Conservation (phyloP, 2,888 invertebrate genomes). For the Vandiemenella viatica region DNA sequence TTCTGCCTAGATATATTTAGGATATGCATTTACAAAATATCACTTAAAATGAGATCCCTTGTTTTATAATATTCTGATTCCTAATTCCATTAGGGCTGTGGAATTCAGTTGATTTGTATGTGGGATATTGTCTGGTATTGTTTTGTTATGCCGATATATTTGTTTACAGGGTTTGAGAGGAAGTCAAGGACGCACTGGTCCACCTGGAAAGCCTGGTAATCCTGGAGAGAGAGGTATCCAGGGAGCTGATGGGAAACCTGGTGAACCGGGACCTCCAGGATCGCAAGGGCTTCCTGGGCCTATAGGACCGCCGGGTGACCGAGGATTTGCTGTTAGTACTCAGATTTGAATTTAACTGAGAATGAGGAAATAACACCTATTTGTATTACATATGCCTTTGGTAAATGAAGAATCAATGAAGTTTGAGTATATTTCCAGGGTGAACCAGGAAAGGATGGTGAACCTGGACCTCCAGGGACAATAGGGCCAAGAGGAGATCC, state of each 20-base stretch:
- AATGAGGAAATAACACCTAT: no score
- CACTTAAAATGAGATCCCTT: no score
- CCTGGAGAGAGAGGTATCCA: slow-evolving; percentile 58
- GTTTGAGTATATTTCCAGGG: no score
- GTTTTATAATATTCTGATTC: no score
- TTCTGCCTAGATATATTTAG: no score
- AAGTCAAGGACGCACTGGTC: slow-evolving; percentile 50
- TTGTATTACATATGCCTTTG: background rate
- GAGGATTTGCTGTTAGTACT: slow-evolving; percentile 49
- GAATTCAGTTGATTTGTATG: no score
- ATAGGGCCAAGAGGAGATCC: slow-evolving; percentile 64
- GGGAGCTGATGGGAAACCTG: slow-evolving; percentile 73
- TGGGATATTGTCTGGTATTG: no score
- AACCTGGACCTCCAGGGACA: slow-evolving; percentile 56
- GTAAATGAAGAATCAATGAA: no score
- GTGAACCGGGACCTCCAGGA: slow-evolving; percentile 67
- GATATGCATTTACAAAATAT: no score
- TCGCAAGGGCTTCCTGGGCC: slow-evolving; percentile 65
- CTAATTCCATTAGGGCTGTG: no score
- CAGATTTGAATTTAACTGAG: background rate
- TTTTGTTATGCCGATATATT: no score
- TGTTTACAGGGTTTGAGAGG: slow-evolving; percentile 49
- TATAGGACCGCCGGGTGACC: slow-evolving; percentile 61
- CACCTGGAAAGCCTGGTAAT: slow-evolving; percentile 51
- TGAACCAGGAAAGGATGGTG: slow-evolving; percentile 66